phyloP scores from a whole-genome alignment of 2,888 invertebrate genomes.

The Tinea pellionella region DNA sequence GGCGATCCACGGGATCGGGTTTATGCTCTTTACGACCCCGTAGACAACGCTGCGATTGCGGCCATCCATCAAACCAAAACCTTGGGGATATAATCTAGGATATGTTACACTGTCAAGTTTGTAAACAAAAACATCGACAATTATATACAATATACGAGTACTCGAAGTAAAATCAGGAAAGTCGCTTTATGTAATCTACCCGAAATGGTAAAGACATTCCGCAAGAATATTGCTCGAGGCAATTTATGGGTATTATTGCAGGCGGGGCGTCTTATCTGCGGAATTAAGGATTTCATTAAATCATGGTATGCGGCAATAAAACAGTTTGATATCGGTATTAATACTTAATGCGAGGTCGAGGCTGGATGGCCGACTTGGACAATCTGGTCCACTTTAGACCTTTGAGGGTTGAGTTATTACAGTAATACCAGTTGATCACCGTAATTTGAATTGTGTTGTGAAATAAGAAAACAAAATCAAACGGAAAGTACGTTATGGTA shows the following conservation, averaged over 20 bases:
- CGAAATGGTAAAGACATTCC: slow-evolving; percentile 10
- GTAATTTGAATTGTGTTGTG: slow-evolving; percentile 5
- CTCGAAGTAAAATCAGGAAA: background rate
- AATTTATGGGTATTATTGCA: slow-evolving; percentile 38
- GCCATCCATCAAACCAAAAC: slow-evolving; percentile 27
- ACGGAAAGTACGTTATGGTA: background rate
- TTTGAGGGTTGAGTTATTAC: slow-evolving; percentile 16
- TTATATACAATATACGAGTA: background rate
- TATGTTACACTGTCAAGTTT: background rate
- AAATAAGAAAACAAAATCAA: no score
- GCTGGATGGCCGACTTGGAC: slow-evolving; percentile 54
- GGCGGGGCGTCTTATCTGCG: slow-evolving; percentile 48
- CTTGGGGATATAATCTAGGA: slow-evolving; percentile 13
- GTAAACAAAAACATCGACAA: background rate
- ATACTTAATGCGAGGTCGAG: slow-evolving; percentile 22
- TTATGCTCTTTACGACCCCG: slow-evolving; percentile 29
- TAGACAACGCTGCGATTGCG: slow-evolving; percentile 22
- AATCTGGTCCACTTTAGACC: slow-evolving; percentile 30
- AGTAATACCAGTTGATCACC: background rate
- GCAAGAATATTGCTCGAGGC: slow-evolving; percentile 41
- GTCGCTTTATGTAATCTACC: slow-evolving; percentile 10
- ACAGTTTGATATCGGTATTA: slow-evolving; percentile 64
- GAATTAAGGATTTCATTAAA: slow-evolving; percentile 69
- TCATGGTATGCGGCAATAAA: slow-evolving; percentile 60
- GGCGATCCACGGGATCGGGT: slow-evolving; percentile 19